A percentile compares a stretch with the other conserved stretches of the same genome.
Conservation (phyloP, 37 sponge, comb jelly and placozoan species). For the Oscarella lobularis region DNA sequence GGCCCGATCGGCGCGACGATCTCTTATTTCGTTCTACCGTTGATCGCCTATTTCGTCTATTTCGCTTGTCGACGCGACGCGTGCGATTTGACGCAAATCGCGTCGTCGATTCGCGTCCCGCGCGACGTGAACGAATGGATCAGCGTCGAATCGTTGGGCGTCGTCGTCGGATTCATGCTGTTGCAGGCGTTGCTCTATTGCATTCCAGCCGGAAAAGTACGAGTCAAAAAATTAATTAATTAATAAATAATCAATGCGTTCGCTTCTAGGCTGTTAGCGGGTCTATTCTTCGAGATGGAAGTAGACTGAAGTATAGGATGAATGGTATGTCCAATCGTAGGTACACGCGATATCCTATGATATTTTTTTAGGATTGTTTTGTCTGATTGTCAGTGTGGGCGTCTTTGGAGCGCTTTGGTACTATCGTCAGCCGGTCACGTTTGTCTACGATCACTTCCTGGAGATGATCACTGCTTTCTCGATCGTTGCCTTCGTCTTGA, state of each 20-base stretch:
- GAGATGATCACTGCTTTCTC: slow-evolving; percentile 38
- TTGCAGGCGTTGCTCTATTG: slow-evolving; percentile 65
- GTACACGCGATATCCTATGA: too few relatives aligned
- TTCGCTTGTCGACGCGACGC: slow-evolving; percentile 18
- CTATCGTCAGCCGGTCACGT: not conserved
- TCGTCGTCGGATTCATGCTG: slow-evolving; percentile 50
- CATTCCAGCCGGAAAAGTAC: slow-evolving; percentile 45
- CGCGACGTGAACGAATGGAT: not conserved
- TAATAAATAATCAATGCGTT: too few relatives aligned
- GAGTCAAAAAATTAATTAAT: too few relatives aligned
- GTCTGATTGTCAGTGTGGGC: slow-evolving; percentile 50
- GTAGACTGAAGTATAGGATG: not conserved
- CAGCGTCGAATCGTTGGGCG: slow-evolving; percentile 17
- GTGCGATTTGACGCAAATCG: too few relatives aligned
- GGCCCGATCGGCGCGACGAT: slow-evolving; percentile 61
- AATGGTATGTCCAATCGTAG: too few relatives aligned
- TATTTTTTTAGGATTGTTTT: slow-evolving; percentile 12
- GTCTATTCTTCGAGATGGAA: not conserved
- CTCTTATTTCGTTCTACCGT: slow-evolving; percentile 45
- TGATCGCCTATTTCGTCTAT: slow-evolving; percentile 32
- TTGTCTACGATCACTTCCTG: slow-evolving; percentile 55
- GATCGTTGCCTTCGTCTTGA: slow-evolving; percentile 46
- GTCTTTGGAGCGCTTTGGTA: slow-evolving; percentile 36
- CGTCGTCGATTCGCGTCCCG: slow-evolving; percentile 11
- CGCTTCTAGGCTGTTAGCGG: too few relatives aligned